phyloP scores from a whole-genome alignment of 2,113 vertebrate genomes.

The Tetrao urogallus region DNA sequence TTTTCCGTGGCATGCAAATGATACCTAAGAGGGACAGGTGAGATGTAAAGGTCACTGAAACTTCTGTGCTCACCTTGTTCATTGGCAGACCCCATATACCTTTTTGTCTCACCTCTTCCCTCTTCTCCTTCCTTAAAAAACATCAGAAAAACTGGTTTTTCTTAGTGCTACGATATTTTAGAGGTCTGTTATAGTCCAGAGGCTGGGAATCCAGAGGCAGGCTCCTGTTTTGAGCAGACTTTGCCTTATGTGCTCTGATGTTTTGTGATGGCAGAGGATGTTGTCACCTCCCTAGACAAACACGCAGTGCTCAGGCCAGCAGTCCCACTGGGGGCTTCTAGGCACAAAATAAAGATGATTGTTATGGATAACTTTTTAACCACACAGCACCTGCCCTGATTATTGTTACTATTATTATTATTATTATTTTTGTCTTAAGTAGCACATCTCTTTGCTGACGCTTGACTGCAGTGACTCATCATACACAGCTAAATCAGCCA shows the following conservation, averaged over 20 bases:
- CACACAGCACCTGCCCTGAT: background rate
- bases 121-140: background rate
- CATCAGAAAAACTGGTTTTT: background rate
- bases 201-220: background rate
- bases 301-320: background rate
- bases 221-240: background rate
- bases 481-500: conserved; percentile 55
- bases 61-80: background rate
- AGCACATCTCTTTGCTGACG: conserved; percentile 57
- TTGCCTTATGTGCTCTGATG: background rate
- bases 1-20: fast-evolving
- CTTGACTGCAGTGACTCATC: conserved; percentile 71
- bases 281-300: background rate
- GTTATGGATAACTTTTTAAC: background rate
- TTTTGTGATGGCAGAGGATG: background rate
- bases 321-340: background rate
- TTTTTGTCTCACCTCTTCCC: background rate
- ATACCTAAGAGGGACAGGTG: background rate
- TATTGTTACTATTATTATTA: background rate
- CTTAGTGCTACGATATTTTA: background rate
- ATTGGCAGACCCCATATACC: background rate
- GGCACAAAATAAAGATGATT: background rate
- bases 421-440: background rate
- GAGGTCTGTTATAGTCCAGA: background rate
- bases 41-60: background rate